These are phyloP conservation scores for Garrulus glandarius DNA, from an alignment of 2,797 vertebrate species.

Conservation along the genomic window DNA sequence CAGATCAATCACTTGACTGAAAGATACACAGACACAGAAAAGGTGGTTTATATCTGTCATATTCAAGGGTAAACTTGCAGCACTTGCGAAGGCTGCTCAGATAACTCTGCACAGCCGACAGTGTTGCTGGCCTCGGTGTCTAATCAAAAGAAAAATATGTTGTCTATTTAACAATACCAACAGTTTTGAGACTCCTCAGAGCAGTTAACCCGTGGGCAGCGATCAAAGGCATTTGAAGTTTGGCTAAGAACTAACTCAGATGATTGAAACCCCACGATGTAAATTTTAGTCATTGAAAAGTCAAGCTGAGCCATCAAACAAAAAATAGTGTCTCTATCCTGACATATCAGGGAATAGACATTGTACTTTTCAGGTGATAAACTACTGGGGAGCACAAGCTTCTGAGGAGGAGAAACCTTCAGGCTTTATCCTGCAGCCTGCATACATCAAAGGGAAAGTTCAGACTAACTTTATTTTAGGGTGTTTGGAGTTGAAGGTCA, in stretches of 20 bases:
- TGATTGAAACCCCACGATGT: conserved; percentile 37
- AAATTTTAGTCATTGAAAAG: conserved; percentile 30
- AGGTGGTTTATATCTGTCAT: conserved; percentile 68
- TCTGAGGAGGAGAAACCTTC: not conserved
- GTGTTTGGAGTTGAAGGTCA: conserved; percentile 23
- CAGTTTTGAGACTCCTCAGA: conserved; percentile 15
- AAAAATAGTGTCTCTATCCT: not conserved
- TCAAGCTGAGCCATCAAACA: conserved; percentile 46
- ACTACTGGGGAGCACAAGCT: not conserved
- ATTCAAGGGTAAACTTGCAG: conserved; percentile 71
- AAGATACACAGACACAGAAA: conserved; percentile 59
- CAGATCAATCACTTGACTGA: conserved; percentile 65
- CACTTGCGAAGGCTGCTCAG: conserved; percentile 33
- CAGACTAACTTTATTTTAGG: not conserved
- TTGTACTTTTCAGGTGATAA: conserved; percentile 11
- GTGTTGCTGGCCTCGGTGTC: conserved; percentile 49
- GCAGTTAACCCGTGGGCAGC: conserved; percentile 28
- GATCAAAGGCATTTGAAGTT: conserved; percentile 23
- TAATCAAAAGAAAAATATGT: conserved; percentile 65
- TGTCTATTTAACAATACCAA: conserved; percentile 63
- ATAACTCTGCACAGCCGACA: conserved; percentile 56
- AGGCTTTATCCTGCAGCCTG: not conserved
- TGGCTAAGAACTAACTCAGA: not conserved
- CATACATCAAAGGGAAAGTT: not conserved
- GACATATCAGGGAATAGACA: conserved; percentile 20